Evolutionary conservation across 2,113 vertebrate species (phyloP).

Genomic region (Corythaeola cristata): DNA sequence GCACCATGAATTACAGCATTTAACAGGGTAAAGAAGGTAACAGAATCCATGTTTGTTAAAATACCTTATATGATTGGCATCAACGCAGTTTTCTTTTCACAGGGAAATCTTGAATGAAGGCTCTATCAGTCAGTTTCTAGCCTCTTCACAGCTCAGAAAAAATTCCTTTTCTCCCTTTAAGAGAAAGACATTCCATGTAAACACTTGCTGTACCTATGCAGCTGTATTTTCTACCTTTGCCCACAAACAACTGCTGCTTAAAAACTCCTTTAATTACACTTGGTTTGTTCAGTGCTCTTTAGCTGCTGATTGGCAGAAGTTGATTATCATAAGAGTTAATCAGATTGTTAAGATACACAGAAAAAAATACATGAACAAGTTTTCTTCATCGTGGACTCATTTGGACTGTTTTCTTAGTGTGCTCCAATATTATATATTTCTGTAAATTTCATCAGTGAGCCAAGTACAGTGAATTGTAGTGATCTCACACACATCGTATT

Average conservation of each 20-base stretch:
- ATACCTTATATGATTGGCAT: slow-evolving; percentile 68
- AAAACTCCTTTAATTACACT: slow-evolving; percentile 32
- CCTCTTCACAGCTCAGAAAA: slow-evolving; percentile 9
- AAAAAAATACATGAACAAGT: neutral
- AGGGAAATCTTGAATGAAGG: neutral
- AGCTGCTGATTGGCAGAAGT: neutral
- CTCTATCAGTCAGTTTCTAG: neutral
- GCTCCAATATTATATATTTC: neutral
- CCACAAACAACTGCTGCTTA: neutral
- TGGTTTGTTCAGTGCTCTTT: neutral
- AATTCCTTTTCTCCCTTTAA: slow-evolving; percentile 51
- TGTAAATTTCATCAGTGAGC: neutral
- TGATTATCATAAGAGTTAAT: slow-evolving; percentile 42
- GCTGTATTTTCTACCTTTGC: neutral
- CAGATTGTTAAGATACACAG: neutral
- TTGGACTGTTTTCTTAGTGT: neutral
- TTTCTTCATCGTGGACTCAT: neutral
- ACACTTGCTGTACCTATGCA: neutral
- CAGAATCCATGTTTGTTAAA: neutral
- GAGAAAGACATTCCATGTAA: slow-evolving; percentile 39
- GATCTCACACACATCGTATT: neutral
- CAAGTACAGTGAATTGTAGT: neutral
- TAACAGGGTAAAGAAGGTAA: neutral
- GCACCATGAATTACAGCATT: neutral
- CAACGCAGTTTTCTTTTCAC: neutral